phyloP scores from a whole-genome alignment of 2,113 vertebrate species.

The Sinocyclocheilus maitianheensis region DNA sequence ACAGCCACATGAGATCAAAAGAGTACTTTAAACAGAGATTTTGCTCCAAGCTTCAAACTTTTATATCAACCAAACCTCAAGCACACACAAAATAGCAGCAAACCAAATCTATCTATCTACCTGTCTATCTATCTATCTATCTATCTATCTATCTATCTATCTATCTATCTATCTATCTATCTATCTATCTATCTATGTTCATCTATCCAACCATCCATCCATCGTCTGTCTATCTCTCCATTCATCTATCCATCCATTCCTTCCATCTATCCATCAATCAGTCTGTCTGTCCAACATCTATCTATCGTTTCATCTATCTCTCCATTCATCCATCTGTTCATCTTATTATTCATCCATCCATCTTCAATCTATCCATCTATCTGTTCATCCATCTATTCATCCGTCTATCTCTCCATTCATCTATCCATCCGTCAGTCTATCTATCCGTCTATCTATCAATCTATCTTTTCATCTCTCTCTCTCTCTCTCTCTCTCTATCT shows the following conservation, averaged over 20 bases:
- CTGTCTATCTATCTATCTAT: not conserved
- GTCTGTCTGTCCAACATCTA: not conserved
- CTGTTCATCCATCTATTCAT: too few species aligned
- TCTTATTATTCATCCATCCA: not conserved
- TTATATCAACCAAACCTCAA: not conserved
- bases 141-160: not conserved
- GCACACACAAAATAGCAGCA: not conserved
- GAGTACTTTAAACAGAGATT: not conserved
- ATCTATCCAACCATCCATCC: too few species aligned
- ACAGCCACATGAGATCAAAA: not conserved
- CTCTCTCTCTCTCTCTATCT: too few species aligned
- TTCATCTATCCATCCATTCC: too few species aligned
- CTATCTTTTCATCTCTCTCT: too few species aligned
- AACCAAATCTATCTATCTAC: not conserved
- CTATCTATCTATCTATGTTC: too few species aligned
- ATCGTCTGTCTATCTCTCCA: too few species aligned
- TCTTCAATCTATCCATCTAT: not conserved
- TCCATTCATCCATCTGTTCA: not conserved
- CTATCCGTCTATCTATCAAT: too few species aligned
- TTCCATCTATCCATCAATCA: too few species aligned
- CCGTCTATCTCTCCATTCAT: too few species aligned
- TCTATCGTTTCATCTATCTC: not conserved
- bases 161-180: not conserved
- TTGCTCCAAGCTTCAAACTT: not conserved
- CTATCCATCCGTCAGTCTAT: too few species aligned